These are phyloP conservation scores for Drepana falcataria DNA, from an alignment of 2,888 invertebrate species.

Conservation along the genomic window DNA sequence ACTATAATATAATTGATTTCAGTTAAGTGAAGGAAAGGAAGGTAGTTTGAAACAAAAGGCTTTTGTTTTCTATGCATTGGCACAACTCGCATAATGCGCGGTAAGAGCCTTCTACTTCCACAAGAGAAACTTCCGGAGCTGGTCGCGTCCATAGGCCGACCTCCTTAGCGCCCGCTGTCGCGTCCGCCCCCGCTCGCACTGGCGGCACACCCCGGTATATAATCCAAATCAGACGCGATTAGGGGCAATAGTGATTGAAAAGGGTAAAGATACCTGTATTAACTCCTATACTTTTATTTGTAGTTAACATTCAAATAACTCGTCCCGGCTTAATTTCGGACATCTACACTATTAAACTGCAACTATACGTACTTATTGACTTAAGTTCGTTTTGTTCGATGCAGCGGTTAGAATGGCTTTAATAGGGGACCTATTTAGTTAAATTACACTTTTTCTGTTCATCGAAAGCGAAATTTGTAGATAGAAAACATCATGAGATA, in stretches of 20 bases:
- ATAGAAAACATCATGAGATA: no score
- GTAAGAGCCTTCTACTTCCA: no score
- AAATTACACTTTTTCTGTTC: no score
- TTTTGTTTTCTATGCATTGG: no score
- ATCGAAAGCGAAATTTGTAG: no score
- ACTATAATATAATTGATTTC: no score
- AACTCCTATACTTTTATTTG: conserved; percentile 49
- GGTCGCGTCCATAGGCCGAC: no score
- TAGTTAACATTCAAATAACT: conserved; percentile 38
- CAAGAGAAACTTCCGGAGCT: no score
- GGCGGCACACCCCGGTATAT: conserved; percentile 31
- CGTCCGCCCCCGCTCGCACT: conserved; percentile 10
- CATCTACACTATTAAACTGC: conserved; percentile 20
- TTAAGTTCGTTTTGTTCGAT: not conserved
- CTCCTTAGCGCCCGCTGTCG: conserved; percentile 9
- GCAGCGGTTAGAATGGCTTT: not conserved
- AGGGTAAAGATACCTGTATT: conserved; percentile 62
- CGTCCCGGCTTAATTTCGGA: conserved; percentile 34
- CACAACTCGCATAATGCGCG: no score
- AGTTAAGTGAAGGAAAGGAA: no score
- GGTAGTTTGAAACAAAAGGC: no score
- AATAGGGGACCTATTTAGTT: no score
- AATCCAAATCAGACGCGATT: conserved; percentile 67
- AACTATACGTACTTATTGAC: not conserved
- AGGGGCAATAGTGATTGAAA: conserved; percentile 75